Base-by-base conservation (phyloP, 1,140 invertebrate species). In the Mactra quadrangularis region DNA sequence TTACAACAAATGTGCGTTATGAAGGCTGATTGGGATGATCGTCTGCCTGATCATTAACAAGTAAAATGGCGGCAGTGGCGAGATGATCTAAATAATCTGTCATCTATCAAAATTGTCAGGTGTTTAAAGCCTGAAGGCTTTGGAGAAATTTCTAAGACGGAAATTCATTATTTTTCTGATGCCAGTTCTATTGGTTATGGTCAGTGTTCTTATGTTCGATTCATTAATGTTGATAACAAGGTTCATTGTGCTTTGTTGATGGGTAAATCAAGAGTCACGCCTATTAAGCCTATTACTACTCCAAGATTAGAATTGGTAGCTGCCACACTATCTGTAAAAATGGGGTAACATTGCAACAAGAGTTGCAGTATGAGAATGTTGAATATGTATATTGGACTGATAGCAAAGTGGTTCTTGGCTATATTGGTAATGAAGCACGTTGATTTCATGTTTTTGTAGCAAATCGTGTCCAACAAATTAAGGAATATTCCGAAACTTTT, bases 141-240 rank as follows among this genome's bases (percentile, higher is more conserved):
- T 83, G 86, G 82, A 0, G 33, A 74, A 0, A 11, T 75, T 0
- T 31, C 33, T 41, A 1, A 9, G 0, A 35, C 55, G 25, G 68
- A 87, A 41, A 27, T 86, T 4, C 85, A 89, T 62, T 64, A 86
- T 38, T 89, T 90, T 47, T 85, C 87, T 38, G 86, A 89, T 78
- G 89, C 85, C 13, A 86, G 84, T 70, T 60, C 15, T 1, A 27
- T 1, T n/a, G 84, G 79, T 1, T 87, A 90, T 83, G 87, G 86
- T 47, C 70, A 84, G 62, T 86, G 85, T 15, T 81, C 85, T 25
- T 89, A 87, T 57, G 7, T 90, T 1, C 52, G 87, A 13, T 64
- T 84, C 7, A 41, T 70, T 0, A 76, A 55, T 33, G 53, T 31
- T 3, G 50, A 50, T 3, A 55, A 64, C 1, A 15, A 82, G 22